Evolutionary conservation across 2,888 invertebrate species (phyloP).

Genomic region (Gymnocheta viridis): DNA sequence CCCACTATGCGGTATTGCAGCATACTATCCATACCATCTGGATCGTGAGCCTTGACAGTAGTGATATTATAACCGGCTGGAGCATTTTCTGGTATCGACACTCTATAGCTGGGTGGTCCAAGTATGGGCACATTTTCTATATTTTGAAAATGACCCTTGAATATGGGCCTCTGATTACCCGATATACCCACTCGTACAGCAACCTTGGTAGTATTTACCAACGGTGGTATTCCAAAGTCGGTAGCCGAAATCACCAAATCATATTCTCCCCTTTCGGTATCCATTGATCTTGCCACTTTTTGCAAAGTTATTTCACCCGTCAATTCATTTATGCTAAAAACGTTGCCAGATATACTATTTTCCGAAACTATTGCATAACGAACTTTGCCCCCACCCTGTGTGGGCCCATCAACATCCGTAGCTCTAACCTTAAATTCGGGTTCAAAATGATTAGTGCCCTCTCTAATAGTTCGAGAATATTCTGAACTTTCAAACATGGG

Average conservation of each 20-base stretch:
- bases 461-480: constrained; percentile 89
- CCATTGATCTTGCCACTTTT: constrained; percentile 87
- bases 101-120: constrained; percentile 88
- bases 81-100: constrained; percentile 88
- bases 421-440: constrained; percentile 91
- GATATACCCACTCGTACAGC: constrained; percentile 90
- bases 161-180: constrained; percentile 91
- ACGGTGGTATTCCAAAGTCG: constrained; percentile 87
- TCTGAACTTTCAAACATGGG: constrained; percentile 88
- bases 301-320: constrained; percentile 88
- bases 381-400: constrained; percentile 87
- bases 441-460: constrained; percentile 89
- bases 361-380: constrained; percentile 87
- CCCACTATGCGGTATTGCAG: constrained; percentile 88
- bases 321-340: constrained; percentile 86
- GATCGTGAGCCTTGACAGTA: constrained; percentile 88
- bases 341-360: constrained; percentile 86
- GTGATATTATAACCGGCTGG: constrained; percentile 87
- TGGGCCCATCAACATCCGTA: constrained; percentile 88
- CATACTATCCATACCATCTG: constrained; percentile 88
- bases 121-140: constrained; percentile 83
- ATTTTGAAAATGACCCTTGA: constrained; percentile 87
- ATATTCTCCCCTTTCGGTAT: constrained; percentile 89
- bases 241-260: constrained; percentile 87
- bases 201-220: constrained; percentile 86